Evolutionary conservation across 2,113 vertebrate species (phyloP).

Genomic region (Mesoclemmys tuberculata): DNA sequence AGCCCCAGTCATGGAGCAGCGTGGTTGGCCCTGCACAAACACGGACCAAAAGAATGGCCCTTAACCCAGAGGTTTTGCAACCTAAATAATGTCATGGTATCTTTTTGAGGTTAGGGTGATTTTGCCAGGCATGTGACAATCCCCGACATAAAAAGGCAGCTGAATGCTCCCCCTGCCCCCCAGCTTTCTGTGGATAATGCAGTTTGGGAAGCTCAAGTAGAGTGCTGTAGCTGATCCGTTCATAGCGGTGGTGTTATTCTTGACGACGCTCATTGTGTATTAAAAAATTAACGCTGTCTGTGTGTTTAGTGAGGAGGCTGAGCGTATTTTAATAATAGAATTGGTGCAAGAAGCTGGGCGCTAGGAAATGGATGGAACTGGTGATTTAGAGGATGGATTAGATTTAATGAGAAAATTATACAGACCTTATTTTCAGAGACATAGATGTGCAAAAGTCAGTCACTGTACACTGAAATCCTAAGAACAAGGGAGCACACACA

Average conservation of each 20-base stretch:
- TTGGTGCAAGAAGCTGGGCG: background rate
- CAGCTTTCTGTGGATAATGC: background rate
- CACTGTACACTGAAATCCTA: constrained; percentile 32
- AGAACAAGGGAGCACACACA: background rate
- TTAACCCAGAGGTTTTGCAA: background rate
- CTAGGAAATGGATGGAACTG: background rate
- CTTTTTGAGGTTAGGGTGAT: background rate
- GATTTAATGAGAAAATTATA: background rate
- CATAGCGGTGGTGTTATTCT: background rate
- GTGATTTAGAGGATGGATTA: background rate
- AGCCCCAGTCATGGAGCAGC: background rate
- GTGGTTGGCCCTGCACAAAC: background rate
- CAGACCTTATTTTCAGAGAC: background rate
- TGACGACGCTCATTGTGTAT: background rate
- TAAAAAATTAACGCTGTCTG: background rate
- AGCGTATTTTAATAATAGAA: background rate
- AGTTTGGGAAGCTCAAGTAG: background rate
- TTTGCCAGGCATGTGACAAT: background rate
- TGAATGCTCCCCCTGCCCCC: background rate
- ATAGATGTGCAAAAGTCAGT: background rate
- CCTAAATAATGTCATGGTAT: background rate
- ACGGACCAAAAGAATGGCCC: background rate
- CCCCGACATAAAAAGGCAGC: background rate
- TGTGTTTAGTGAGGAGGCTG: background rate
- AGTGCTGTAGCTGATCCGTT: background rate